Evolutionary conservation across 2,113 vertebrate genomes (phyloP).

Genomic region (Eclectus roratus): DNA sequence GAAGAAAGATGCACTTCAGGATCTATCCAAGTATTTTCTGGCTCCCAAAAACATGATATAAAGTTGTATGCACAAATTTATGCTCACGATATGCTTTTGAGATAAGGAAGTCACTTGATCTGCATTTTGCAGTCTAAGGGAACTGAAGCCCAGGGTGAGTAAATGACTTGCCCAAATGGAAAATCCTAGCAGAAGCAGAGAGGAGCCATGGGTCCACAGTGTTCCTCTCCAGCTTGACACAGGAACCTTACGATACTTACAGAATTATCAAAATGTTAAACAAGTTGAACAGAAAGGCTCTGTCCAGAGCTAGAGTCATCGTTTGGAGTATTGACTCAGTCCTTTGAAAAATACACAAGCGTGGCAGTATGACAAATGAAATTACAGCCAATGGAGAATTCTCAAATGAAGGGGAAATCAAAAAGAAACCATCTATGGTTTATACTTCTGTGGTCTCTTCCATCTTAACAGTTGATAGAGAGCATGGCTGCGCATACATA

Average conservation of each 20-base stretch:
- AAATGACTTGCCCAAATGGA: neutral
- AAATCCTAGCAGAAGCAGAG: neutral
- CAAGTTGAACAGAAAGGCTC: neutral
- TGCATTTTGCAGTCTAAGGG: neutral
- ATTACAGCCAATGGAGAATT: neutral
- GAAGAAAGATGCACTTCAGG: neutral
- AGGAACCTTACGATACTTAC: neutral
- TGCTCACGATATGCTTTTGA: neutral
- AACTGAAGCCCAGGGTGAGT: neutral
- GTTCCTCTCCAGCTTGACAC: neutral
- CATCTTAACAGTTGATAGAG: neutral
- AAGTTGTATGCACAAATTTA: neutral
- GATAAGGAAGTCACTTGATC: neutral
- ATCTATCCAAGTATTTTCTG: neutral
- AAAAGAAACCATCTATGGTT: conserved; percentile 37
- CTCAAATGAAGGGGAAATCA: conserved; percentile 10
- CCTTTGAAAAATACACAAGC: conserved; percentile 35
- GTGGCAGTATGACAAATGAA: neutral
- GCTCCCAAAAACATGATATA: neutral
- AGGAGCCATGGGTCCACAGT: accelerated
- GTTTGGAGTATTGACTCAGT: conserved; percentile 24
- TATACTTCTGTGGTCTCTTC: conserved; percentile 42
- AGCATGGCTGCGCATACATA: conserved; percentile 32
- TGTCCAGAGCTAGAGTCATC: neutral
- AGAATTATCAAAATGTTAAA: conserved; percentile 19